Percentiles rank a stretch among this genome's conserved stretches.
These are phyloP conservation scores for Pyrrhosoma nymphula DNA, from an alignment of 2,888 invertebrate species.

Conservation along the genomic window DNA sequence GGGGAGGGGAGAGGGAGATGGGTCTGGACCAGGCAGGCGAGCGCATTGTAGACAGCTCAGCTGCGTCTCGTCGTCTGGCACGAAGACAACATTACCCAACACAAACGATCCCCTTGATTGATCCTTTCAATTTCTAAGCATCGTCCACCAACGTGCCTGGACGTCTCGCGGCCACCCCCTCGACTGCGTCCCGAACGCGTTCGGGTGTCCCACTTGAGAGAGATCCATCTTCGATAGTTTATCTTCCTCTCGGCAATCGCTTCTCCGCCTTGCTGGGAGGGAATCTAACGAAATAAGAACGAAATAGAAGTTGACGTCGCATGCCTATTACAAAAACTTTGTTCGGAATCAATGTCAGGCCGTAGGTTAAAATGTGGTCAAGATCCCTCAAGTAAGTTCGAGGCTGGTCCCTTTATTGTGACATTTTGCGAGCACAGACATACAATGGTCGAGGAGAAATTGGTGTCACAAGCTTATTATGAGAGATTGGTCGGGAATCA, in stretches of 20 bases:
- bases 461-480: too few species aligned
- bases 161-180: background rate
- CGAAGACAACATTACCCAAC: slow-evolving; percentile 23
- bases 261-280: background rate
- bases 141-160: background rate
- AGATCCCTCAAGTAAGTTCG: too few species aligned
- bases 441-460: too few species aligned
- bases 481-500: too few species aligned
- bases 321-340: too few species aligned
- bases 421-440: too few species aligned
- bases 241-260: background rate
- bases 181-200: background rate
- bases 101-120: slow-evolving; percentile 15
- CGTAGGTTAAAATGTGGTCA: too few species aligned
- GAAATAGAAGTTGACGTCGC: too few species aligned
- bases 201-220: background rate
- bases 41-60: background rate
- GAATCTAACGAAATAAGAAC: background rate
- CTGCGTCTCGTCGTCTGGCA: slow-evolving; percentile 22
- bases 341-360: too few species aligned
- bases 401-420: too few species aligned
- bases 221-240: background rate
- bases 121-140: slow-evolving; percentile 62
- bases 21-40: background rate
- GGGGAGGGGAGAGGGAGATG: background rate